A percentile compares a stretch with the other conserved stretches of the same genome.
Evolutionary conservation across 1,140 invertebrate species (phyloP).

Genomic region (Sipha flava): DNA sequence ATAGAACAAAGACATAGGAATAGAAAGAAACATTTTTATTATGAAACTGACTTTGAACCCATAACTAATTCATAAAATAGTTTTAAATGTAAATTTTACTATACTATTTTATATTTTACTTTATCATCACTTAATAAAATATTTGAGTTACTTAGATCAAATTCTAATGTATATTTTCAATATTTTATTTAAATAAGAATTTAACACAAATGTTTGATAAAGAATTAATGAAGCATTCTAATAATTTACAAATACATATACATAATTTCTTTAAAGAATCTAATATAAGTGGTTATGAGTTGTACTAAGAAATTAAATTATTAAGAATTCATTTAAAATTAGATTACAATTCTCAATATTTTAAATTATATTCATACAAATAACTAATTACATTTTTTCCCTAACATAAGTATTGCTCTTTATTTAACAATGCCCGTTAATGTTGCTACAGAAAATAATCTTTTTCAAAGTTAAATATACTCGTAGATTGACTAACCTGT

Average conservation of each 20-base stretch:
- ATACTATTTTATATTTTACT: too few species aligned
- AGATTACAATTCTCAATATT: not conserved
- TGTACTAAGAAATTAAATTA: not conserved
- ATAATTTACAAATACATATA: not conserved
- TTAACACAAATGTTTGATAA: not conserved
- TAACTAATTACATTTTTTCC: too few species aligned
- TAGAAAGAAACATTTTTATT: too few species aligned
- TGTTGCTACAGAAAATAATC: too few species aligned
- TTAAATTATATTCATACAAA: not conserved
- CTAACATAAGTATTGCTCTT: too few species aligned
- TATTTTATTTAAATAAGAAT: not conserved
- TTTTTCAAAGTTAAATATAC: too few species aligned
- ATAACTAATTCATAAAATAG: not conserved
- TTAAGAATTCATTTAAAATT: not conserved
- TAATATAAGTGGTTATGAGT: not conserved
- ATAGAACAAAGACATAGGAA: too few species aligned
- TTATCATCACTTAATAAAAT: too few species aligned
- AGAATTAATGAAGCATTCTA: not conserved
- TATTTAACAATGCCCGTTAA: too few species aligned
- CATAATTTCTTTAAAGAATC: not conserved
- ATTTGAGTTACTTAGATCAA: too few species aligned
- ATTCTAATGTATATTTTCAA: not conserved
- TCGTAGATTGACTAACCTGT: too few species aligned
- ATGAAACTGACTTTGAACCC: not conserved
- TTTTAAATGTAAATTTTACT: too few species aligned